These are phyloP conservation scores for Diphyllodes magnificus DNA, from an alignment of 2,113 vertebrate species.

Conservation along the genomic window DNA sequence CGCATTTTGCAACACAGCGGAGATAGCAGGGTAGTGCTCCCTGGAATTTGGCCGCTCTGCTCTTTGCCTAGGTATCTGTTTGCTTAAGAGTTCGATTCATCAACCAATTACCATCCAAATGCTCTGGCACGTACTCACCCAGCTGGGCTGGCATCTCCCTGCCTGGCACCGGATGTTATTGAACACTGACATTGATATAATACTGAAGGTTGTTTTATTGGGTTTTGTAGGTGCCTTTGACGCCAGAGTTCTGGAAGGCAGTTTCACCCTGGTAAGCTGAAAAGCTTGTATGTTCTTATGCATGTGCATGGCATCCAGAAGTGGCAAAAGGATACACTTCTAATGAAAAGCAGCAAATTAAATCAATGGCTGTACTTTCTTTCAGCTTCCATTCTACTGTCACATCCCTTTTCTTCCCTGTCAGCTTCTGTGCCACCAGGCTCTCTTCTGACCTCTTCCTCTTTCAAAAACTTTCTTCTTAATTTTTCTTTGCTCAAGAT, in stretches of 20 bases:
- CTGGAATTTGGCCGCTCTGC: slow-evolving; percentile 9
- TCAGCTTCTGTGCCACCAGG: not conserved
- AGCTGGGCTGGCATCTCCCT: not conserved
- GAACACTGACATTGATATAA: not conserved
- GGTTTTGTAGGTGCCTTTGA: not conserved
- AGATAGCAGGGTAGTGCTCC: not conserved
- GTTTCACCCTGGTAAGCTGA: not conserved
- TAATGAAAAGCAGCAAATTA: not conserved
- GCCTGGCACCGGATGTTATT: not conserved
- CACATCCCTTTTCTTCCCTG: not conserved
- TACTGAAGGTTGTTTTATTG: not conserved
- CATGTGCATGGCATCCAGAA: not conserved
- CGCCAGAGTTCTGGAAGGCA: not conserved
- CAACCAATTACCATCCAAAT: not conserved
- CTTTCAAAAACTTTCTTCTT: not conserved
- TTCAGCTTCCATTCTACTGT: not conserved
- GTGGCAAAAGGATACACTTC: not conserved
- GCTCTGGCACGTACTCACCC: not conserved
- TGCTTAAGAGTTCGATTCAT: not conserved
- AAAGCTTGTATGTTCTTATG: not conserved
- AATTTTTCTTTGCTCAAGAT: rapidly evolving
- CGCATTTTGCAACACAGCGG: not conserved
- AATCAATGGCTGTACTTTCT: not conserved
- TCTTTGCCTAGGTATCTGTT: slow-evolving; percentile 6
- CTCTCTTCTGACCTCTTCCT: not conserved